Conservation (phyloP, 2,797 vertebrate genomes). For the Lerista edwardsae region DNA sequence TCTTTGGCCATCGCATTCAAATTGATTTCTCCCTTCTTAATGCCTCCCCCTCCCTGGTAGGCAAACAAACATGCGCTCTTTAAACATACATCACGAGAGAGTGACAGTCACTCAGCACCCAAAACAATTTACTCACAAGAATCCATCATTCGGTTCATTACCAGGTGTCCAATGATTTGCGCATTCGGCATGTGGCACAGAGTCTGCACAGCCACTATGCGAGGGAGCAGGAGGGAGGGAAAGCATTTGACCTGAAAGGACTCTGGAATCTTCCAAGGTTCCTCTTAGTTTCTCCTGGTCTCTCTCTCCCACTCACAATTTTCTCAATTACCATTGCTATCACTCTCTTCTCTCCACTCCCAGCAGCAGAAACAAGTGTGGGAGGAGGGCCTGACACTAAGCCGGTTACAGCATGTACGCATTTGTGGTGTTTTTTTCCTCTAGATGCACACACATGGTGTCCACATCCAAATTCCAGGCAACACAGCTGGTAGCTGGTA, state of each 20-base stretch:
- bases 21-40: slow-evolving; percentile 44
- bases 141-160: slow-evolving; percentile 64
- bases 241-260: background rate
- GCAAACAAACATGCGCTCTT: slow-evolving; percentile 62
- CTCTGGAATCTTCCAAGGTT: background rate
- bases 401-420: background rate
- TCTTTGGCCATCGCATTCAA: slow-evolving; percentile 50
- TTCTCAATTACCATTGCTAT: background rate
- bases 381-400: background rate
- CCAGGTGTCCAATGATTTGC: slow-evolving; percentile 21
- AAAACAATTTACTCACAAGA: slow-evolving; percentile 65
- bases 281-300: background rate
- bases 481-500: too few species aligned
- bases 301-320: background rate
- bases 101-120: slow-evolving; percentile 63
- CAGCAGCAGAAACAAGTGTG: background rate
- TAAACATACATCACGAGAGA: slow-evolving; percentile 61
- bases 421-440: background rate
- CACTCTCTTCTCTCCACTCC: background rate
- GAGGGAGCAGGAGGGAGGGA: background rate
- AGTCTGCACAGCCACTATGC: slow-evolving; percentile 37
- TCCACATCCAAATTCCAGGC: too few species aligned
- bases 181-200: slow-evolving; percentile 27
- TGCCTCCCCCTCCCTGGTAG: slow-evolving; percentile 53
- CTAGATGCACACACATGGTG: background rate